Evolutionary conservation across 2,888 invertebrate species (phyloP).

Genomic region (Pemphredon lugubris): DNA sequence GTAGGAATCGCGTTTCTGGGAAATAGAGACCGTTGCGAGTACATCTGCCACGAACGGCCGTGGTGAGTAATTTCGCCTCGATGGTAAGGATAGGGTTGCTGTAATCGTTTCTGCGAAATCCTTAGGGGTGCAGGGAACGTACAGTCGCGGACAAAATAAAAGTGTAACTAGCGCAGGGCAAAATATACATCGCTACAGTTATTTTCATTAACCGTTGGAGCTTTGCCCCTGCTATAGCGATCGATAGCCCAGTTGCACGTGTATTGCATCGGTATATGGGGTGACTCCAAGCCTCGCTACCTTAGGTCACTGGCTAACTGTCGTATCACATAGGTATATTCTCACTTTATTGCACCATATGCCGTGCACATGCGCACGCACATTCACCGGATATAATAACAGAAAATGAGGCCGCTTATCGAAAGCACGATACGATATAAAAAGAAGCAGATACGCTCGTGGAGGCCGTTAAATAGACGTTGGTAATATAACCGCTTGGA

Average conservation of each 20-base stretch:
- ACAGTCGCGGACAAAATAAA: conserved; percentile 52
- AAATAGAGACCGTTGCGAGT: background rate
- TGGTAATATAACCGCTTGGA: conserved; percentile 23
- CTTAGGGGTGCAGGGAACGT: conserved; percentile 42
- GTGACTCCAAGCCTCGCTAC: conserved; percentile 65
- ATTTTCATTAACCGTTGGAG: conserved; percentile 72
- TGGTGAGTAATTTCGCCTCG: conserved; percentile 1
- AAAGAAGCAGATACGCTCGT: conserved; percentile 46
- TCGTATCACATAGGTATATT: conserved; percentile 66
- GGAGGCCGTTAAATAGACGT: conserved; percentile 41
- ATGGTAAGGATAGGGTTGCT: conserved; percentile 3
- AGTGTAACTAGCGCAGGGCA: conserved; percentile 61
- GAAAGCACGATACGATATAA: conserved; percentile 55
- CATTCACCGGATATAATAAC: conserved; percentile 60
- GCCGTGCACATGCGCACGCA: conserved; percentile 60
- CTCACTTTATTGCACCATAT: conserved; percentile 61
- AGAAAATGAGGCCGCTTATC: conserved; percentile 57
- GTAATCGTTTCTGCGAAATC: conserved; percentile 38
- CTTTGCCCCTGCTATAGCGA: conserved; percentile 71
- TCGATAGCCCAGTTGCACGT: conserved; percentile 80
- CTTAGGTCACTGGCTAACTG: conserved; percentile 75
- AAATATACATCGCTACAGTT: conserved; percentile 68
- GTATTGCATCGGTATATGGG: conserved; percentile 73
- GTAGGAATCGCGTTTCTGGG: no score
- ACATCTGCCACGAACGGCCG: background rate